Percentiles rank a stretch among this genome's conserved stretches.
These are phyloP conservation scores for Coracias cyanogaster DNA, from an alignment of 2,797 vertebrate genomes.

Conservation along the genomic window DNA sequence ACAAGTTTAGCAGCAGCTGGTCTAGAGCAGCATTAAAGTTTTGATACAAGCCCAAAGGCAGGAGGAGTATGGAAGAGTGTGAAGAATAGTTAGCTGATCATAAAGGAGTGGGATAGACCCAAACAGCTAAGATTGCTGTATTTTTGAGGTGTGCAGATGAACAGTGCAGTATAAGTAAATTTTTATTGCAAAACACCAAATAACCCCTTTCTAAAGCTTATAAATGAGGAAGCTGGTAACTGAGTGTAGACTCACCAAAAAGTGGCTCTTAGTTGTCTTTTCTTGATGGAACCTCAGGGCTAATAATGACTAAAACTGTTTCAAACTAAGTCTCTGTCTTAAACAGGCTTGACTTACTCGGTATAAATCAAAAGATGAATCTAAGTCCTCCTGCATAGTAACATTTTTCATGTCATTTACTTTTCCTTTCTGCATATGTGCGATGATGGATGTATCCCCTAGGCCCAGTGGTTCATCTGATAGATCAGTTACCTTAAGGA, in stretches of 20 bases:
- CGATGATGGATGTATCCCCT: not conserved
- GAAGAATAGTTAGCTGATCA: not conserved
- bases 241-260: not conserved
- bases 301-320: not conserved
- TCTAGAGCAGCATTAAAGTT: not conserved
- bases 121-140: not conserved
- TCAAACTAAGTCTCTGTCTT: not conserved
- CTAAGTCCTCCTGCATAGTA: not conserved
- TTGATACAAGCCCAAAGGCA: not conserved
- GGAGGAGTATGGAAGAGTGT: not conserved
- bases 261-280: not conserved
- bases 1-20: not conserved
- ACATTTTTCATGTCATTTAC: not conserved
- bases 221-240: not conserved
- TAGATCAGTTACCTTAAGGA: not conserved
- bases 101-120: not conserved
- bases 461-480: not conserved
- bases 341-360: not conserved
- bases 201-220: not conserved
- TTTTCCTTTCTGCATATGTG: not conserved
- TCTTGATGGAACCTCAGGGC: not conserved
- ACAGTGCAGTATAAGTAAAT: not conserved
- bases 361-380: conserved; percentile 42
- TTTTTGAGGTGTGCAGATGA: not conserved
- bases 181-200: not conserved